Base-by-base conservation (phyloP, 2,888 invertebrate genomes). In the Apamea sordens region DNA sequence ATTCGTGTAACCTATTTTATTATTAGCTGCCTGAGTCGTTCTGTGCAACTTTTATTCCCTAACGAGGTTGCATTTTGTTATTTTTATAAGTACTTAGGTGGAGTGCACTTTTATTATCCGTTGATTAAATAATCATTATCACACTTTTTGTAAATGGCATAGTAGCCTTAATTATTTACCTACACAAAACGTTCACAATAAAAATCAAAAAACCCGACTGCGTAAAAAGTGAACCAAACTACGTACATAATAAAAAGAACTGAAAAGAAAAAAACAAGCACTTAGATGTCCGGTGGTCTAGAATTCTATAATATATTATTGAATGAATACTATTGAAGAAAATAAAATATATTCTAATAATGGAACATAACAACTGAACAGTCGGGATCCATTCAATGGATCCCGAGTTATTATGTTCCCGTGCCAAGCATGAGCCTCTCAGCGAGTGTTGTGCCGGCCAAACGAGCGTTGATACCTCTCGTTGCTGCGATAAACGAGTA, bases 1-100 rank as follows among this genome's bases (percentile, higher is more conserved):
- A 64, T 80, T 44, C 47, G 50, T 59, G 21, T 77, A 61, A 61
- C 47, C 32, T 50, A 68, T 71, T 83, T 77, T 56, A 71, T 71
- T 83, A 72, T 56, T 50, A 64, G 21, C 41, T 63, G 5, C 28
- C 61, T 11, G 56, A 63, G 36, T 83, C n/a, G 28, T 41, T 72
- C 47, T 32, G 36, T 32, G 15, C 15, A 7, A 65, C 24, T 72
- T 67, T 44, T 77, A 68, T 71, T 77, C 15, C 64, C 44, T 4
- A 41, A 61, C 1, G 21, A n/a, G 32, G 21, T 80, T n/a, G 53
- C 24, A 69, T 68, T 70, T 32, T 59, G 44, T 65, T 36, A 28
- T 64, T 79, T 59, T 59, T 21, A 24, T 61, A 36, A 24, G 21
- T 56, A 47, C 21, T n/a, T 41, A 56, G 5, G 2, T 53, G 10